These are phyloP conservation scores for sheep (Ovis aries) DNA, from an alignment of 2,113 vertebrate species.

Conservation along the genomic window DNA sequence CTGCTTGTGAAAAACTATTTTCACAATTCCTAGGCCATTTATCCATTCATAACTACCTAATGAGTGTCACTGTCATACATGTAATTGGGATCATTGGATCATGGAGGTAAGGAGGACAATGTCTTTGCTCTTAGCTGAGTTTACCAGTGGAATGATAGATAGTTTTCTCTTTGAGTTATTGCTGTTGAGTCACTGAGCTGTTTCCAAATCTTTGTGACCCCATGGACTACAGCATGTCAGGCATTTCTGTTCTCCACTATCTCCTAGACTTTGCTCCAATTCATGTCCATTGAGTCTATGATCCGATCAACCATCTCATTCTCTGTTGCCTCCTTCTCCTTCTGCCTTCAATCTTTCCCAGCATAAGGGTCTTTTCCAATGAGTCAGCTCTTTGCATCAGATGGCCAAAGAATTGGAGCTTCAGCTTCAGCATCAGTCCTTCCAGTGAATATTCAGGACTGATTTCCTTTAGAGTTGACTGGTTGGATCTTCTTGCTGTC, in stretches of 20 bases:
- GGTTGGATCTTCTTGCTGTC: background rate
- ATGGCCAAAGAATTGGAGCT: background rate
- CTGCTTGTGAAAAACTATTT: background rate
- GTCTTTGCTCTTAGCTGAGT: background rate
- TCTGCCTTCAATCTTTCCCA: background rate
- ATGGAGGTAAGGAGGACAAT: background rate
- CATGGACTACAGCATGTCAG: background rate
- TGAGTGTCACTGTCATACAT: background rate
- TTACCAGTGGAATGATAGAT: background rate
- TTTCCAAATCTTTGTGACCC: background rate
- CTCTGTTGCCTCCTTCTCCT: fast-evolving
- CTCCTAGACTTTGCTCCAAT: background rate
- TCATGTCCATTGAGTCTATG: background rate
- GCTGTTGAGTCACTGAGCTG: background rate
- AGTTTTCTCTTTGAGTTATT: background rate
- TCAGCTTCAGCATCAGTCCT: background rate
- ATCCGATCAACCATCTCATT: background rate
- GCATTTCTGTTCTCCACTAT: background rate
- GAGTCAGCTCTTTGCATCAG: background rate
- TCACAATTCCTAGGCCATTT: background rate
- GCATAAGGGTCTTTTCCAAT: background rate
- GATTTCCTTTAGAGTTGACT: background rate
- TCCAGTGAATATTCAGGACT: background rate
- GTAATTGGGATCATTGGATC: background rate
- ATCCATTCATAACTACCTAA: background rate